Base-by-base conservation (phyloP, 2,888 invertebrate species). In the Parthenolecanium corni region DNA sequence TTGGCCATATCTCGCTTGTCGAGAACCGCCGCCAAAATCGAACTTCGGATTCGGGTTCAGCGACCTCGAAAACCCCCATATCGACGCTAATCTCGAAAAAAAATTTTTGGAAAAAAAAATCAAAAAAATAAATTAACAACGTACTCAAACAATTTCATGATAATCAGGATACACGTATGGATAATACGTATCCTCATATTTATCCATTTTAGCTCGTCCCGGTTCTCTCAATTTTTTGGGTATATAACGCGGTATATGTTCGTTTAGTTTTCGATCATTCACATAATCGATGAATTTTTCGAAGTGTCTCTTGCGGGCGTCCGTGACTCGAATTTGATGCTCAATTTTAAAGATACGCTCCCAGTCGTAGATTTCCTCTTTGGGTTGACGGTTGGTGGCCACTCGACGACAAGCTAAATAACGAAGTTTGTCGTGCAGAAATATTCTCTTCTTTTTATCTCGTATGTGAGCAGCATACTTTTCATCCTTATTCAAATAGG, bases 321-420 rank as follows among this genome's bases (percentile, higher is more conserved):
- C 89, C 73, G 83, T 72, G 52, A 80, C 79, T 65, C 86, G 77
- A 0, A 83, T 85, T 12, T 85, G 79, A 69, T 82, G 75, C 70
- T 83, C 46, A n/a, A 72, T 69, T 67, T 88, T 85, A 72, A 89
- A 92, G 66, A 92, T 85, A 67, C 80, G 80, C 71, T 91, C 89
- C 91, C 91, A 93, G 64, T 81, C 72, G 70, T 85, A 85, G 38
- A 83, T 76, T 76, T 91, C 89, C 12, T 74, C 64, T 49, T 80
- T 73, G 18, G 53, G 54, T 21, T 68, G 64, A 16, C 68, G 65
- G n/a, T n/a, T n/a, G n/a, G n/a, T n/a, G n/a, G n/a, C n/a, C 11
- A 68, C 68, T 38, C 67, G 56, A 18, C 58, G 66, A 46, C 63
- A 64, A 40, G 51, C 25, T 11, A 62, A 64, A 31, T 82, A 77